These are phyloP conservation scores for Acropternis orthonyx DNA, from an alignment of 2,797 vertebrate genomes.

Conservation along the genomic window DNA sequence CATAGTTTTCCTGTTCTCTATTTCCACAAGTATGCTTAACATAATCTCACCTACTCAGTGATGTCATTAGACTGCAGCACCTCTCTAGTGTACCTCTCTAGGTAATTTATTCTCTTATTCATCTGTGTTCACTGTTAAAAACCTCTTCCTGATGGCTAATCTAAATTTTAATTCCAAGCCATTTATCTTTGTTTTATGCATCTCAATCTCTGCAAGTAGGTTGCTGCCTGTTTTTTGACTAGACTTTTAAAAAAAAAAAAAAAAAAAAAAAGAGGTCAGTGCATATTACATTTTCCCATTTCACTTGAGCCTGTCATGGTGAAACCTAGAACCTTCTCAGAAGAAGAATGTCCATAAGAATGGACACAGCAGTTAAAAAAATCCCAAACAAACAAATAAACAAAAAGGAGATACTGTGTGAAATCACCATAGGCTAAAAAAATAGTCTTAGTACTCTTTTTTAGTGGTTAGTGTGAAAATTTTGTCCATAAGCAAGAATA, in stretches of 20 bases:
- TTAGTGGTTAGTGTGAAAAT: background rate
- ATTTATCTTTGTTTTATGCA: background rate
- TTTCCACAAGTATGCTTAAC: background rate
- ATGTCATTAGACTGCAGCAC: background rate
- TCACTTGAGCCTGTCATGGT: background rate
- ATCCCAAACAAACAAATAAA: background rate
- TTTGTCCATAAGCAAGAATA: background rate
- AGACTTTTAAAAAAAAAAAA: background rate
- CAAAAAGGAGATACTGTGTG: background rate
- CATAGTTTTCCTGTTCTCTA: background rate
- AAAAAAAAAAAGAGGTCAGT: background rate
- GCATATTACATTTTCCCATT: background rate
- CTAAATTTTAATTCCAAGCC: background rate
- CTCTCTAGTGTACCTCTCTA: background rate
- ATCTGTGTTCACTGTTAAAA: background rate
- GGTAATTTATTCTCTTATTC: background rate
- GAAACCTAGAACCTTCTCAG: background rate
- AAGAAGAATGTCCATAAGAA: background rate
- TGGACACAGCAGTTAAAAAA: background rate
- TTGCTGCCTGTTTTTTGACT: background rate
- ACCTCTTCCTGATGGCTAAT: background rate
- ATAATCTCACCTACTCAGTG: background rate
- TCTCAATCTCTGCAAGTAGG: background rate
- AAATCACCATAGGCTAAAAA: background rate
- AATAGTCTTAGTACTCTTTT: background rate